Evolutionary conservation across 1,140 invertebrate genomes (phyloP).

Genomic region (Ooceraea biroi): DNA sequence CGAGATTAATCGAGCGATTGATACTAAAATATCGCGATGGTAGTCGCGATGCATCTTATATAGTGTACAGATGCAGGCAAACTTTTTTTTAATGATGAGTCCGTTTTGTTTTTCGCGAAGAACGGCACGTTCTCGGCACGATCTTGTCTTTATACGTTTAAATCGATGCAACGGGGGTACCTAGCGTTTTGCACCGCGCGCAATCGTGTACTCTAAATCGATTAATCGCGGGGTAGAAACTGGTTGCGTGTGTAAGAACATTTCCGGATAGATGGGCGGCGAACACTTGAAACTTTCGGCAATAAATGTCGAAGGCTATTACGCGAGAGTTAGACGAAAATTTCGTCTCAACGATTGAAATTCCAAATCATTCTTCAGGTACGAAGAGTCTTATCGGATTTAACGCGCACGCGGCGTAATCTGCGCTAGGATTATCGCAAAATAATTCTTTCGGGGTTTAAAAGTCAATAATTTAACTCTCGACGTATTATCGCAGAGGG

Average conservation of each 20-base stretch:
- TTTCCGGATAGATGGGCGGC: slow-evolving; percentile 34
- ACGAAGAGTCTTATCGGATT: slow-evolving; percentile 11
- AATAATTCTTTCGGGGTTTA: slow-evolving; percentile 14
- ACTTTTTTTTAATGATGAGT: no score
- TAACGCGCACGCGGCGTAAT: neutral
- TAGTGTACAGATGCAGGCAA: neutral
- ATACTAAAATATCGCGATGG: neutral
- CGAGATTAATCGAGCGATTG: slow-evolving; percentile 24
- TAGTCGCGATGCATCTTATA: neutral
- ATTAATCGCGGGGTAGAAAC: slow-evolving; percentile 55
- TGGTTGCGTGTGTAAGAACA: slow-evolving; percentile 51
- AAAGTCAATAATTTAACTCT: slow-evolving; percentile 62
- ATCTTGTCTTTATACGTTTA: slow-evolving; percentile 41
- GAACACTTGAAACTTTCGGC: slow-evolving; percentile 59
- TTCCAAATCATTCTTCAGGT: slow-evolving; percentile 45
- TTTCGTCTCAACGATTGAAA: slow-evolving; percentile 51
- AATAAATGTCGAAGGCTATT: slow-evolving; percentile 57
- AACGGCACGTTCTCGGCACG: slow-evolving; percentile 1
- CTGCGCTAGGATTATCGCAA: neutral
- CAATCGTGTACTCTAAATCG: slow-evolving; percentile 57
- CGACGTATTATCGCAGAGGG: slow-evolving; percentile 54
- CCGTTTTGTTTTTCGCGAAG: neutral
- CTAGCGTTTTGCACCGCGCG: slow-evolving; percentile 31
- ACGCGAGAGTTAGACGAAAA: slow-evolving; percentile 52
- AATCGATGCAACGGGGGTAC: slow-evolving; percentile 51